These are phyloP conservation scores for Sycophila texana DNA, from an alignment of 2,888 invertebrate species.

Conservation along the genomic window DNA sequence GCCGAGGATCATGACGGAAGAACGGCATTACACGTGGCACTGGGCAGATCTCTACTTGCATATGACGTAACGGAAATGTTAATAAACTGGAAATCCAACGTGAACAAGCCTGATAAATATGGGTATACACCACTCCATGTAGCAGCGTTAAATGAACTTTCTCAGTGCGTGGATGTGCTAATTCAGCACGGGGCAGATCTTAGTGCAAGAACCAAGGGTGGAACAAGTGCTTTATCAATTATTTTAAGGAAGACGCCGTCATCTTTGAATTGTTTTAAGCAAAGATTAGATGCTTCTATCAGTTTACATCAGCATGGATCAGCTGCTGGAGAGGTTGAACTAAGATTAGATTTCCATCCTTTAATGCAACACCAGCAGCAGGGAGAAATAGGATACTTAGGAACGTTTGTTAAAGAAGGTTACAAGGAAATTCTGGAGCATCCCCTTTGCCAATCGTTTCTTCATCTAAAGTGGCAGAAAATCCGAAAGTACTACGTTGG, in stretches of 20 bases:
- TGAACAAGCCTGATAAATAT: slow-evolving; percentile 89
- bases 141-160: slow-evolving; percentile 89
- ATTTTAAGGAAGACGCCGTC: slow-evolving; percentile 92
- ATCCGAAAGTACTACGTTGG: slow-evolving; percentile 92
- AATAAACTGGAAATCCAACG: slow-evolving; percentile 88
- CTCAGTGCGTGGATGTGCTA: slow-evolving; percentile 89
- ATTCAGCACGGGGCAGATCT: slow-evolving; percentile 92
- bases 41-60: slow-evolving; percentile 88
- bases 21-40: slow-evolving; percentile 89
- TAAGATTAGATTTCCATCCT: slow-evolving; percentile 89
- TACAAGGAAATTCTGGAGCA: slow-evolving; percentile 91
- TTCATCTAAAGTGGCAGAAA: slow-evolving; percentile 93
- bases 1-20: slow-evolving; percentile 88
- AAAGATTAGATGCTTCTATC: slow-evolving; percentile 88
- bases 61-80: slow-evolving; percentile 88
- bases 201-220: slow-evolving; percentile 91
- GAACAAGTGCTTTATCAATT: slow-evolving; percentile 89
- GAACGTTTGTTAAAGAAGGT: slow-evolving; percentile 91
- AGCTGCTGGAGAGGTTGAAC: slow-evolving; percentile 87
- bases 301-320: slow-evolving; percentile 86
- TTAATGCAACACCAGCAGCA: slow-evolving; percentile 89
- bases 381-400: slow-evolving; percentile 89
- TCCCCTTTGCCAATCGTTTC: slow-evolving; percentile 91
- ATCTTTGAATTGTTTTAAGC: slow-evolving; percentile 88
- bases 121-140: slow-evolving; percentile 91